Conservation (phyloP, 2,113 vertebrate species). For the Myotis lucifugus region DNA sequence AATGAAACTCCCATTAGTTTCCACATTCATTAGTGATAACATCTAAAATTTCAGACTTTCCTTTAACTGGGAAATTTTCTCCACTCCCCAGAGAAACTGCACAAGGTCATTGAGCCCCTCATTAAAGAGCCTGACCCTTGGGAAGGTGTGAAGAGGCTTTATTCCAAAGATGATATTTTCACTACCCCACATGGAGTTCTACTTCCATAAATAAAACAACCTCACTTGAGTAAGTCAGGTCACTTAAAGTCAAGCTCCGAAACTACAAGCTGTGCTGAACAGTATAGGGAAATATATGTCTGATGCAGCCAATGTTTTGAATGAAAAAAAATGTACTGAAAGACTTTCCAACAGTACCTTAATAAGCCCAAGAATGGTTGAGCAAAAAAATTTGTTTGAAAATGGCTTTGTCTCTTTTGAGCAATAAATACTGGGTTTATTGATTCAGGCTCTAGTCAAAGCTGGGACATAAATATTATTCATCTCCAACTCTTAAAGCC, state of each 20-base stretch:
- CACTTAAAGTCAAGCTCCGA: conserved; percentile 15
- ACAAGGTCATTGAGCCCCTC: conserved; percentile 33
- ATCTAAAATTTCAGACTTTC: conserved; percentile 74
- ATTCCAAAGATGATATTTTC: conserved; percentile 68
- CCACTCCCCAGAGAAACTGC: conserved; percentile 27
- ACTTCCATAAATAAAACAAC: conserved; percentile 57
- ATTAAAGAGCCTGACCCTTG: conserved; percentile 57
- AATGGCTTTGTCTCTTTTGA: conserved; percentile 9
- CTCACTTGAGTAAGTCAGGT: conserved; percentile 16
- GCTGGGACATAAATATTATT: not conserved
- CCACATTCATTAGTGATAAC: conserved; percentile 67
- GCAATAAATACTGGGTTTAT: not conserved
- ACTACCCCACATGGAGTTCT: conserved; percentile 56
- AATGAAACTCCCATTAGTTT: conserved; percentile 76
- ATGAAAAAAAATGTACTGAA: not conserved
- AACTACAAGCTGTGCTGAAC: not conserved
- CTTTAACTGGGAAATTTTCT: conserved; percentile 59
- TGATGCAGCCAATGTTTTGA: not conserved
- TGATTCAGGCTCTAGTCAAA: not conserved
- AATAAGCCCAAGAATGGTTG: not conserved
- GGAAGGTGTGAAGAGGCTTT: conserved; percentile 61
- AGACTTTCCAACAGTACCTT: not conserved
- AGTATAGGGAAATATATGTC: not conserved
- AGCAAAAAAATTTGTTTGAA: not conserved
- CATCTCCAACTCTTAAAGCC: not conserved